phyloP scores from a whole-genome alignment of 2,797 vertebrate species.

The Martes flavigula region DNA sequence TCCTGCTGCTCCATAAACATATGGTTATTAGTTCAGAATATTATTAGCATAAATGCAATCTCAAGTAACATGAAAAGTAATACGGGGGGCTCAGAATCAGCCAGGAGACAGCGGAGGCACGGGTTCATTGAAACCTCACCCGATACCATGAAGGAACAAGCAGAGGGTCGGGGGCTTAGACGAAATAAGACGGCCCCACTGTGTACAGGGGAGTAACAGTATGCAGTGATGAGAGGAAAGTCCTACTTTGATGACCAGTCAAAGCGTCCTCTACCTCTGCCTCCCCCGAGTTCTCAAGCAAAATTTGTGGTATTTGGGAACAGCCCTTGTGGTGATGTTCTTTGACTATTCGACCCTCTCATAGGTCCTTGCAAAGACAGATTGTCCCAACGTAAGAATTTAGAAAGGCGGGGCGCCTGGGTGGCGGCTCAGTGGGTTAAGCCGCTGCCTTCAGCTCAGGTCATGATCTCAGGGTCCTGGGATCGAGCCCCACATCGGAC shows the following conservation, averaged over 20 bases:
- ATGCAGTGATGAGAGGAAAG: background rate
- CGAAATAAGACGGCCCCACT: background rate
- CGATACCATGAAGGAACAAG: background rate
- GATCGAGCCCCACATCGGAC: too few relatives aligned
- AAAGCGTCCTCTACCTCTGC: background rate
- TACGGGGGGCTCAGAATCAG: background rate
- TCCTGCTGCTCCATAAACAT: background rate
- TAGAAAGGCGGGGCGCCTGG: background rate
- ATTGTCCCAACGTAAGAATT: conserved; percentile 39
- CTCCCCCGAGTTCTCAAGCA: background rate
- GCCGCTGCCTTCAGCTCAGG: too few relatives aligned
- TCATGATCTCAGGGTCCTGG: too few relatives aligned
- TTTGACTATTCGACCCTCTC: background rate
- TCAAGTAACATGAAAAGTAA: conserved; percentile 32
- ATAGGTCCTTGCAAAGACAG: background rate
- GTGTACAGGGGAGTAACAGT: background rate
- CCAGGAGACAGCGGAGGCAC: background rate
- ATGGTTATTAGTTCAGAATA: conserved; percentile 62
- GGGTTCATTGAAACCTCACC: background rate
- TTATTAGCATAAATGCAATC: conserved; percentile 63
- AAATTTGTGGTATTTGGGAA: background rate
- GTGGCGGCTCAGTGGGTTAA: too few relatives aligned
- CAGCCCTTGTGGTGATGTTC: background rate
- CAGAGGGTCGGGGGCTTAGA: background rate
- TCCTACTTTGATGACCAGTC: background rate